These are phyloP conservation scores for Zaprionus lineosus DNA, from an alignment of 2,888 invertebrate species.

Conservation along the genomic window DNA sequence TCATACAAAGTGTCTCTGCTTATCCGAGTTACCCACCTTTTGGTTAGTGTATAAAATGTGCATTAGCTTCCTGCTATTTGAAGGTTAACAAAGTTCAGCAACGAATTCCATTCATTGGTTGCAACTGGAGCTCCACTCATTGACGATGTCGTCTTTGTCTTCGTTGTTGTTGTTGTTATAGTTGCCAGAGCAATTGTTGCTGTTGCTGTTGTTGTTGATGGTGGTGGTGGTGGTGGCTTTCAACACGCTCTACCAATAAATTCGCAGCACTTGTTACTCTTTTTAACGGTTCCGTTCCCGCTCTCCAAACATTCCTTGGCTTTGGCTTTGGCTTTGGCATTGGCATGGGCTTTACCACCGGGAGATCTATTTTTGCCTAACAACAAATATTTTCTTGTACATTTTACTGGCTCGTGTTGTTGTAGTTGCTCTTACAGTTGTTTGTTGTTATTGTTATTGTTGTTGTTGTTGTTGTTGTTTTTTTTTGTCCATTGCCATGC, in stretches of 20 bases:
- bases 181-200: no score
- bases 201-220: constrained; percentile 16
- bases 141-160: constrained; percentile 60
- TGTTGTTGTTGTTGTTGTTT: constrained; percentile 21
- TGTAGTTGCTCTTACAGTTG: constrained; percentile 16
- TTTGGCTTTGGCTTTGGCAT: constrained; percentile 38
- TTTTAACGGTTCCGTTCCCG: constrained; percentile 65
- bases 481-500: constrained; percentile 25
- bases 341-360: constrained; percentile 52
- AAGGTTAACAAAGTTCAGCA: constrained; percentile 73
- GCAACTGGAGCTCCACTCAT: constrained; percentile 57
- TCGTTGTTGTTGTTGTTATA: constrained; percentile 3
- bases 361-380: constrained; percentile 65
- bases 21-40: constrained; percentile 4
- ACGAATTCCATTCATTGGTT: constrained; percentile 72
- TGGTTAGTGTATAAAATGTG: constrained; percentile 54
- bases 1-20: not conserved
- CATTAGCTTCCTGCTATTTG: constrained; percentile 64
- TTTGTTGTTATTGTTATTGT: constrained; percentile 22
- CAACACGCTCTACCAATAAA: constrained; percentile 76
- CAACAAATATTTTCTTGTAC: constrained; percentile 75
- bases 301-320: constrained; percentile 59
- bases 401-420: constrained; percentile 37
- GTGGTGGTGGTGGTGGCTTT: constrained; percentile 56
- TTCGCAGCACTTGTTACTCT: constrained; percentile 75